Evolutionary conservation across 2,888 invertebrate species (phyloP).

Genomic region (Drosophila infuscata): DNA sequence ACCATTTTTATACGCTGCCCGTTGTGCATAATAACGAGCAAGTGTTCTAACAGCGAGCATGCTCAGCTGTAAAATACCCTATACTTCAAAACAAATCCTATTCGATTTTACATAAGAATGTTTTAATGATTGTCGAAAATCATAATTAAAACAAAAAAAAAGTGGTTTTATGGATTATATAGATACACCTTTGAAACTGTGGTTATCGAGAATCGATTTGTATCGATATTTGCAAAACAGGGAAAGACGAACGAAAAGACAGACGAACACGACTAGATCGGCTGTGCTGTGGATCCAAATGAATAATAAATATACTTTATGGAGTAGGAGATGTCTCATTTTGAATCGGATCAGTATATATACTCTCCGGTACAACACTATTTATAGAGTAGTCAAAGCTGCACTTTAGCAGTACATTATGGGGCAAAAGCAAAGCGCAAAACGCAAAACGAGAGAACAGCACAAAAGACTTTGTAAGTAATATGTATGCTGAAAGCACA

Average conservation of each 20-base stretch:
- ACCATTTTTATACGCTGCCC: slow-evolving; percentile 53
- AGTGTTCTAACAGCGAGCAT: not conserved
- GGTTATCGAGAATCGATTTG: not conserved
- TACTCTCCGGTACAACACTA: not conserved
- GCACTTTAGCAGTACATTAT: slow-evolving; percentile 60
- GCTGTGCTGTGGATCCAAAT: not conserved
- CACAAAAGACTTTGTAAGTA: slow-evolving; percentile 71
- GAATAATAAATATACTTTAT: not conserved
- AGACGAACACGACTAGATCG: not conserved
- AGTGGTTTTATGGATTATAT: no score
- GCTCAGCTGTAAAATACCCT: slow-evolving; percentile 4
- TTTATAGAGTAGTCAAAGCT: slow-evolving; percentile 49
- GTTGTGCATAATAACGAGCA: slow-evolving; percentile 66
- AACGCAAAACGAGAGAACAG: slow-evolving; percentile 59
- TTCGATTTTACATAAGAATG: not conserved
- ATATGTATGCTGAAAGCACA: slow-evolving; percentile 76
- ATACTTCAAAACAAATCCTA: not conserved
- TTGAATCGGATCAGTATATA: not conserved
- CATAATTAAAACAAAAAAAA: not conserved
- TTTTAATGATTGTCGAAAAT: not conserved
- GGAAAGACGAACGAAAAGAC: not conserved
- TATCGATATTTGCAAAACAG: not conserved
- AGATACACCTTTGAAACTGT: no score
- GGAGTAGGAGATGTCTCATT: no score
- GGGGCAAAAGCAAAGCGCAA: slow-evolving; percentile 41